Conservation (phyloP, 2,113 vertebrate genomes). For the Lophius piscatorius region DNA sequence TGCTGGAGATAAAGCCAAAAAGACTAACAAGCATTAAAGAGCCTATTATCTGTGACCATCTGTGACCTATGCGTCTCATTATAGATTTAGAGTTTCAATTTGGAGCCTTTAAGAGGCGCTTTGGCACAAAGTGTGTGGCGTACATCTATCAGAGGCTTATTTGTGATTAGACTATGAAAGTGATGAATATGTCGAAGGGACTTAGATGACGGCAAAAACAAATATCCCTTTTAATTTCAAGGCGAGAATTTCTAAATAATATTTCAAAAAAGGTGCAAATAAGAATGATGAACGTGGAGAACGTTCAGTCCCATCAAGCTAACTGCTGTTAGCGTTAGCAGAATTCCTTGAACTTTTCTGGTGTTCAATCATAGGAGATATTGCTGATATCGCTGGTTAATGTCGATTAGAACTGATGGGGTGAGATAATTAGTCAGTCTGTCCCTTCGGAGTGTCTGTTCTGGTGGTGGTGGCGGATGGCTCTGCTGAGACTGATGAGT, state of each 20-base stretch:
- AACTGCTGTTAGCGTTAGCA: no score
- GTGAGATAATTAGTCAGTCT: no score
- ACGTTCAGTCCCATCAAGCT: no score
- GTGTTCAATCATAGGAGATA: no score
- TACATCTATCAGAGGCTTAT: conserved; percentile 10
- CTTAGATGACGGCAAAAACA: not conserved
- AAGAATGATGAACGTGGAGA: no score
- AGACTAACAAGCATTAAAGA: conserved; percentile 32
- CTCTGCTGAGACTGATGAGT: no score
- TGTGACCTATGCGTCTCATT: conserved; percentile 36
- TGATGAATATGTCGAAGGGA: not conserved
- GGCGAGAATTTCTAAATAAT: not conserved
- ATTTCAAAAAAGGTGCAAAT: conserved; percentile 2
- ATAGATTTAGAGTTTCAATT: conserved; percentile 13
- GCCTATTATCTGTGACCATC: conserved; percentile 47
- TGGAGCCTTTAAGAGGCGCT: conserved; percentile 25
- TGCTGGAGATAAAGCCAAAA: conserved; percentile 11
- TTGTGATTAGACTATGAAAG: conserved; percentile 1
- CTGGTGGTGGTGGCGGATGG: no score
- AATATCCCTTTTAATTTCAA: not conserved
- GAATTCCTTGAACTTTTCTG: no score
- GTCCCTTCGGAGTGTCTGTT: no score
- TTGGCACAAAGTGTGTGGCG: conserved; percentile 14
- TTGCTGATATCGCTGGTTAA: no score
- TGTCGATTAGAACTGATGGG: no score